Percentiles rank a stretch among this genome's conserved stretches.
These are phyloP conservation scores for Heliconius congener DNA, from an alignment of 1,140 invertebrate genomes.

Conservation along the genomic window DNA sequence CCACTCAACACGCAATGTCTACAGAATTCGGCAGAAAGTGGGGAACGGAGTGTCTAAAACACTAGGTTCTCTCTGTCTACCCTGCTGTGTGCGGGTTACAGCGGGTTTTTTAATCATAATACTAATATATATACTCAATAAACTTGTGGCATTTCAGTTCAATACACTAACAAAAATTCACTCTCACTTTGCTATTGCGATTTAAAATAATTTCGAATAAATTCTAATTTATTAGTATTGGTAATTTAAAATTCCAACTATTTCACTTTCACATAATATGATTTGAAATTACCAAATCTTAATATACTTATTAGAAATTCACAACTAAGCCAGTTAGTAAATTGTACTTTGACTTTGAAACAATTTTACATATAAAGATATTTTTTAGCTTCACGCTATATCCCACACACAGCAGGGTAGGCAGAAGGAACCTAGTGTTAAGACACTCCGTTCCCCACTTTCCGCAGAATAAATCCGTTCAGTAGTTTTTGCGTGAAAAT, in stretches of 20 bases:
- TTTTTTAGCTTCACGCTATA: too few relatives aligned
- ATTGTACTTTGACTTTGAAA: neutral
- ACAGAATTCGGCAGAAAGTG: too few relatives aligned
- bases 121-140: neutral
- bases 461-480: too few relatives aligned
- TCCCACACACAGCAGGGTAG: too few relatives aligned
- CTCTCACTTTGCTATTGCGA: neutral
- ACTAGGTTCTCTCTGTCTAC: too few relatives aligned
- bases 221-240: neutral
- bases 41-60: too few relatives aligned
- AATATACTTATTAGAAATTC: neutral
- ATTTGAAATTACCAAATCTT: neutral
- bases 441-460: too few relatives aligned
- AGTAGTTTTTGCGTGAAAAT: too few relatives aligned
- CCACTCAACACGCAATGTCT: too few relatives aligned
- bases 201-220: neutral
- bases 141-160: neutral
- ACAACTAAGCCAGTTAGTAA: neutral
- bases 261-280: constrained; percentile 7
- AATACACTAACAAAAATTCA: constrained; percentile 1
- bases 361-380: neutral
- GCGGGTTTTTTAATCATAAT: neutral
- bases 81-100: too few relatives aligned
- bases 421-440: too few relatives aligned
- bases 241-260: neutral